A percentile compares a stretch with the other conserved stretches of the same genome.
These are phyloP conservation scores for Tetanocera ferruginea DNA, from an alignment of 2,888 invertebrate species.

Conservation along the genomic window DNA sequence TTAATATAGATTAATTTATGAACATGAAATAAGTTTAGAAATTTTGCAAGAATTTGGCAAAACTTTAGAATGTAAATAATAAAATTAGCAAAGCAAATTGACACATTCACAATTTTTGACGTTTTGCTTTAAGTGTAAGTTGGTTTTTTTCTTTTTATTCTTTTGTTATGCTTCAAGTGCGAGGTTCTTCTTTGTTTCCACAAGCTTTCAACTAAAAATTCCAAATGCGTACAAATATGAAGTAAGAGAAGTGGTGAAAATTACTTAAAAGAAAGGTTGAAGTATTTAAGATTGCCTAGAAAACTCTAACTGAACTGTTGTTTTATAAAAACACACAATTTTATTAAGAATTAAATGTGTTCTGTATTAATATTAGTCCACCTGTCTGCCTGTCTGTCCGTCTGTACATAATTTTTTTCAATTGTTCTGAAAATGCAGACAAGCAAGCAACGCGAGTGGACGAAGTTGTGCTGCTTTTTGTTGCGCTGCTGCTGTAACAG, in stretches of 20 bases:
- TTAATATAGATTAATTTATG: background rate
- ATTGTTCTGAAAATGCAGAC: background rate
- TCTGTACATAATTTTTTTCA: background rate
- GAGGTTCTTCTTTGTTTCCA: background rate
- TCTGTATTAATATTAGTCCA: background rate
- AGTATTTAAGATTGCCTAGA: no score
- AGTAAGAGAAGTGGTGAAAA: background rate
- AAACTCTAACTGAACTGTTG: no score
- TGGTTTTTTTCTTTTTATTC: background rate
- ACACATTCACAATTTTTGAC: conserved; percentile 27
- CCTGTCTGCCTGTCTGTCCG: background rate
- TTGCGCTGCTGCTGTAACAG: no score
- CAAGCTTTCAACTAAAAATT: no score
- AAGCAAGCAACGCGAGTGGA: background rate
- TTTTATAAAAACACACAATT: no score
- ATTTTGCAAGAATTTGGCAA: no score
- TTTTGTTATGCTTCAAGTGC: conserved; percentile 1
- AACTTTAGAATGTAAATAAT: background rate
- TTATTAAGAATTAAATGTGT: no score
- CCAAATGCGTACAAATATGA: background rate
- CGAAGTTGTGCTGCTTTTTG: background rate
- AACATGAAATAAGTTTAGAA: background rate
- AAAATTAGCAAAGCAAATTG: background rate
- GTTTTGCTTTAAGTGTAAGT: background rate
- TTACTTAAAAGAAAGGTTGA: no score